Evolutionary conservation across 2,113 vertebrate species (phyloP), one percentile per base, ranked within the genome.

Genomic region (Eulacestoma nigropectus): DNA sequence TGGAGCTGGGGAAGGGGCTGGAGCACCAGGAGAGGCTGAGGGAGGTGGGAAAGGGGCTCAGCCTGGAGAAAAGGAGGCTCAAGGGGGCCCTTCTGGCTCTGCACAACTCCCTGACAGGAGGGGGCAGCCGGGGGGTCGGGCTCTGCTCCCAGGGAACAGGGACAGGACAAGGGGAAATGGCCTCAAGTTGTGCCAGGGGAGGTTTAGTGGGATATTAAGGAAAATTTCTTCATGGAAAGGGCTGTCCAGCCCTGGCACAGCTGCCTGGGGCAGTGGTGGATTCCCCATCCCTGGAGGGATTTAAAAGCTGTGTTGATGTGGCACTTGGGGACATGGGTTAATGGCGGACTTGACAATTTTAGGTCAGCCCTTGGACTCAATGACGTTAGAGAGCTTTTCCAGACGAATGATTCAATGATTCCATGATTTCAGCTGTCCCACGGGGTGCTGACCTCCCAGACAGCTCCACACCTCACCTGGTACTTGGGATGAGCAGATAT

Each of bases 151-250:
- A 25, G 20, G 46, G 39, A 68, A 53, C 33, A 60, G 16, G 62
- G n/a, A 75, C 39, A 26, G 62, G 29, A 75, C 0, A 0, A n/a
- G n/a, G 1, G 7, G 39, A 0, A 59, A 67, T 0, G 0, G 60
- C 29, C 53, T 30, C 29, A 53, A 0, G 6, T 0, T 21, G 16
- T 0, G 13, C 30, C 25, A 16, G 21, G 11, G 53, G 4, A 60
- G 4, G 8, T 39, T 53, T 30, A 26, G 4, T 41, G 8, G 30
- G 21, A 41, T n/a, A 32, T 16, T 35, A 37, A n/a, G 17, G 70
- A 32, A 32, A 19, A 47, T 13, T 27, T 23, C 21, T 83, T 19
- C 15, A 12, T 39, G 30, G n/a, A 12, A 82, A 50, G 15, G 11
- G 11, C 9, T 62, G 46, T 39, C 53, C 53, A 41, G 14, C 11